phyloP scores from a whole-genome alignment of 2,797 vertebrate genomes.

The Tachyglossus aculeatus region DNA sequence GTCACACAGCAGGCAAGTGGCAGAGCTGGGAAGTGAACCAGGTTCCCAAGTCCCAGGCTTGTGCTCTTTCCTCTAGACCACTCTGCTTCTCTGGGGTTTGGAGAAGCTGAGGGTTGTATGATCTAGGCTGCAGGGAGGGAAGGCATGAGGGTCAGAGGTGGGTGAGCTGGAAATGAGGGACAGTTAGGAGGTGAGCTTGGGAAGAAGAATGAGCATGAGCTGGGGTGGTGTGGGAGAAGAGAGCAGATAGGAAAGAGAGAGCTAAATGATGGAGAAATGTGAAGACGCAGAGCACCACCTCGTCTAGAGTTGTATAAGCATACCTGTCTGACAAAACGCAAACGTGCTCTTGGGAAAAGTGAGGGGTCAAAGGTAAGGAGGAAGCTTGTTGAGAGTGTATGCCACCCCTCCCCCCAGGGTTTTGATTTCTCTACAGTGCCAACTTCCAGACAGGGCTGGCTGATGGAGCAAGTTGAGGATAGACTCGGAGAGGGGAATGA shows the following conservation, averaged over 20 bases:
- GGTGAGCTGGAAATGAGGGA: too few species aligned
- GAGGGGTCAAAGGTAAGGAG: neutral
- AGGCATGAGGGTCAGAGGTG: too few species aligned
- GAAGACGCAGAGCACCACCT: neutral
- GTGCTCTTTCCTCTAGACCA: too few species aligned
- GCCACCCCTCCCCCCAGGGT: neutral
- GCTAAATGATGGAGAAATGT: neutral
- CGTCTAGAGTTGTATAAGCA: neutral
- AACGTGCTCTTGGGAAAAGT: neutral
- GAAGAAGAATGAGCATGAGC: neutral
- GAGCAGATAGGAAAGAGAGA: neutral
- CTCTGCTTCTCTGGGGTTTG: neutral
- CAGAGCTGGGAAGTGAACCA: too few species aligned
- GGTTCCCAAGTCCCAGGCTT: too few species aligned
- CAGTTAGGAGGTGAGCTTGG: too few species aligned
- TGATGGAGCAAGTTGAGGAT: neutral
- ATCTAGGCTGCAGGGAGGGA: neutral
- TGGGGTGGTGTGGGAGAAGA: neutral
- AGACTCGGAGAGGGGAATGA: fast-evolving
- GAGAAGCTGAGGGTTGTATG: neutral
- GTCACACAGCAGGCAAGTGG: too few species aligned
- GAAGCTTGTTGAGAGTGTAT: neutral
- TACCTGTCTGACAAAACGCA: fast-evolving
- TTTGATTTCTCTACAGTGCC: neutral
- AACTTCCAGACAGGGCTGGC: neutral